These are phyloP conservation scores for Eublepharis macularius DNA, from an alignment of 2,113 vertebrate genomes.

Conservation along the genomic window DNA sequence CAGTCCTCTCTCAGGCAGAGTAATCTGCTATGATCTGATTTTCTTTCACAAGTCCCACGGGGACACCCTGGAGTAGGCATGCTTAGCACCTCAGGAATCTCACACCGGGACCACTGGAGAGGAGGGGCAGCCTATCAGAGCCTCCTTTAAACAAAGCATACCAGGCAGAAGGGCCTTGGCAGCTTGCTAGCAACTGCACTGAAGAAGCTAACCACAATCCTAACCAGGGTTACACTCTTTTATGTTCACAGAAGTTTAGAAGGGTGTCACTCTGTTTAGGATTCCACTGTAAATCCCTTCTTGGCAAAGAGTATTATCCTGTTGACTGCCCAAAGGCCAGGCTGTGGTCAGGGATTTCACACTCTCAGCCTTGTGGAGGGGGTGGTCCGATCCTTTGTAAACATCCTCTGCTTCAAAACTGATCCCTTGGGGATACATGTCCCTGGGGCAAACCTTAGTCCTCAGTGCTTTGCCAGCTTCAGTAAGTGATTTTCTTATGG, in stretches of 20 bases:
- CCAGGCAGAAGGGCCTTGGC: background rate
- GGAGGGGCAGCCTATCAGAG: too few species aligned
- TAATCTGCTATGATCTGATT: constrained; percentile 9
- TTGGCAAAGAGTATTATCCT: background rate
- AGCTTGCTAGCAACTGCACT: background rate
- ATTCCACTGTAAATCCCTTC: background rate
- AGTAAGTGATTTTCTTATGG: background rate
- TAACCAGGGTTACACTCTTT: too few species aligned
- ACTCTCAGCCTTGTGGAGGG: background rate
- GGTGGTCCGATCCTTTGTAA: constrained; percentile 6
- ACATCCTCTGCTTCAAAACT: background rate
- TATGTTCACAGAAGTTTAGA: too few species aligned
- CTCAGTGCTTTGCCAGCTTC: background rate
- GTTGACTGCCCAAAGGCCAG: background rate
- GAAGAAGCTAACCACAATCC: background rate
- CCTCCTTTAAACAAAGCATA: background rate
- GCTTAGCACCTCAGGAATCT: background rate
- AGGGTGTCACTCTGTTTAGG: too few species aligned
- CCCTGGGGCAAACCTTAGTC: background rate
- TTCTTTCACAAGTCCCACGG: background rate
- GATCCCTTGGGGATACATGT: background rate
- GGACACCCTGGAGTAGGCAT: background rate
- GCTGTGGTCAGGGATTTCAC: constrained; percentile 5
- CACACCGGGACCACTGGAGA: background rate
- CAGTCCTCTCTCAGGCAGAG: background rate